phyloP scores from a whole-genome alignment of 2,113 vertebrate genomes.

The Hypomesus transpacificus region DNA sequence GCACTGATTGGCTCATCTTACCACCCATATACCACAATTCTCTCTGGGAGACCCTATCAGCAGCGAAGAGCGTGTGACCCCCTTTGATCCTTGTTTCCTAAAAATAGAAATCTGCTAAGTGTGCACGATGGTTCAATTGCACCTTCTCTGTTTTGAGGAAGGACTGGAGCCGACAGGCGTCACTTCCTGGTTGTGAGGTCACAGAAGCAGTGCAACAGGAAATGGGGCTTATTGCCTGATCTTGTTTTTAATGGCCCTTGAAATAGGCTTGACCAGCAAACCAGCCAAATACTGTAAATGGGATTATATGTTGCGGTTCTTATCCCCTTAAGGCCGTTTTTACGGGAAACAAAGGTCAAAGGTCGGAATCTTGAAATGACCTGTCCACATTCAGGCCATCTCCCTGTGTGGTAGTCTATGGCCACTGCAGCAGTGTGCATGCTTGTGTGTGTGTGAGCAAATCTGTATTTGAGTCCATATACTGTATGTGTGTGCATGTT shows the following conservation, averaged over 20 bases:
- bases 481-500: background rate
- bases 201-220: conserved; percentile 14
- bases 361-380: background rate
- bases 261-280: background rate
- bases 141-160: background rate
- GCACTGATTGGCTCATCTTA: background rate
- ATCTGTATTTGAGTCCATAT: background rate
- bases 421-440: background rate
- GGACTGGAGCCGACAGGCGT: conserved; percentile 11
- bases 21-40: background rate
- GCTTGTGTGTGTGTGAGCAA: background rate
- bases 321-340: too few species aligned
- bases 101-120: conserved; percentile 36
- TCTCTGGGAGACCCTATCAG: background rate
- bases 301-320: conserved; percentile 13
- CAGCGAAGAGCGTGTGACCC: conserved; percentile 23
- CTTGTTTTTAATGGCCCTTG: background rate
- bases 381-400: too few species aligned
- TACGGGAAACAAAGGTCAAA: too few species aligned
- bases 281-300: conserved; percentile 19
- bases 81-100: conserved; percentile 32
- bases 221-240: conserved; percentile 37
- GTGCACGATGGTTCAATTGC: background rate
- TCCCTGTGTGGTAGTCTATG: too few species aligned
- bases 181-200: conserved; percentile 45